A percentile compares a stretch with the other conserved stretches of the same genome.
phyloP scores from a whole-genome alignment of 2,113 vertebrate genomes.

The Anolis carolinensis region DNA sequence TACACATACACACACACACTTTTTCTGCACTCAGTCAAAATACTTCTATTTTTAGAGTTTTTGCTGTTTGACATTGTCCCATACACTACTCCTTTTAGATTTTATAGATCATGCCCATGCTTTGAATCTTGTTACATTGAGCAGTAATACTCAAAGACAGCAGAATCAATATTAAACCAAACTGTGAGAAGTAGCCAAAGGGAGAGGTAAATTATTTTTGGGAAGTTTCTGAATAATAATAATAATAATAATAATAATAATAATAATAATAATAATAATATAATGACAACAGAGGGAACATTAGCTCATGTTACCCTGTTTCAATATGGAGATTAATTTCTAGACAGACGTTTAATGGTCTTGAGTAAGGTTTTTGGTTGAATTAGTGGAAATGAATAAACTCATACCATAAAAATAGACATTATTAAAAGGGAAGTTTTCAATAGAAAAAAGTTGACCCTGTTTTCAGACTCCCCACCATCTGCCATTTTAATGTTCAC shows the following conservation, averaged over 20 bases:
- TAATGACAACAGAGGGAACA: constrained; percentile 23
- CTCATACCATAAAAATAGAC: constrained; percentile 51
- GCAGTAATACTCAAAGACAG: not conserved
- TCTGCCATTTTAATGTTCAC: constrained; percentile 33
- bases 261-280: constrained; percentile 7
- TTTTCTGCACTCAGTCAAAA: not conserved
- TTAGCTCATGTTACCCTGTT: constrained; percentile 57
- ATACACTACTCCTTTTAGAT: not conserved
- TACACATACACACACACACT: not conserved
- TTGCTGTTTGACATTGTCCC: not conserved
- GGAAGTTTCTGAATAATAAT: constrained; percentile 41
- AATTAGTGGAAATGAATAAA: constrained; percentile 56
- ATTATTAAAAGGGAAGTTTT: constrained; percentile 35
- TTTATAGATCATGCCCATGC: not conserved
- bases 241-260: not conserved
- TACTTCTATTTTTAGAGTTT: not conserved
- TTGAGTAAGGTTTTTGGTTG: constrained; percentile 65
- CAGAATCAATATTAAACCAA: constrained; percentile 20
- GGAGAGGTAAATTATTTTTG: constrained; percentile 60
- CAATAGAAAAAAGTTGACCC: constrained; percentile 25
- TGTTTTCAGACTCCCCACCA: constrained; percentile 19
- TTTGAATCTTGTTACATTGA: not conserved
- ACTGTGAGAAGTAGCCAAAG: constrained; percentile 61
- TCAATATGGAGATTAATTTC: constrained; percentile 63
- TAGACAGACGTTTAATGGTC: constrained; percentile 66